phyloP scores from a whole-genome alignment of 2,797 vertebrate species.

The Chaenodraco wilsoni region DNA sequence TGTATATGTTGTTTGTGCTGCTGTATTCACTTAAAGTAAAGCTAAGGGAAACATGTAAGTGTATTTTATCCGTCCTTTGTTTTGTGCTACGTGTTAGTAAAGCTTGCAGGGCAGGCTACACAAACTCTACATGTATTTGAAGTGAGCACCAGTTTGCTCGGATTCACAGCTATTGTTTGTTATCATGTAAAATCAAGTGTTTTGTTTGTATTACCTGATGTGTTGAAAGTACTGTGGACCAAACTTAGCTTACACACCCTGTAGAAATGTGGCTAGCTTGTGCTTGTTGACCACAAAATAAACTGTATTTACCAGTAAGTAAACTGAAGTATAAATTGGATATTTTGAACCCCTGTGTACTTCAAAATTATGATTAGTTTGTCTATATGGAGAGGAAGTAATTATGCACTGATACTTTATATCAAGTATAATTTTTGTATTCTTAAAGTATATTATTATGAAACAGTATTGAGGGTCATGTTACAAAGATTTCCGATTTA shows the following conservation, averaged over 20 bases:
- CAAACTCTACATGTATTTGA: constrained; percentile 49
- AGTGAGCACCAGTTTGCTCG: constrained; percentile 44
- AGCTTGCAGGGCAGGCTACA: constrained; percentile 76
- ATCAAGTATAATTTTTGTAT: constrained; percentile 77
- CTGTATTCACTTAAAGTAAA: constrained; percentile 63
- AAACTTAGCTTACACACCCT: constrained; percentile 18
- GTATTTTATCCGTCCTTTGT: constrained; percentile 42
- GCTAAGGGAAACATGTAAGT: constrained; percentile 43
- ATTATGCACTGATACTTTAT: constrained; percentile 87
- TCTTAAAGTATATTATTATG: constrained; percentile 76
- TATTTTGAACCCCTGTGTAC: constrained; percentile 39
- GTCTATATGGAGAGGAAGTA: constrained; percentile 67
- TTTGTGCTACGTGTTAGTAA: constrained; percentile 46
- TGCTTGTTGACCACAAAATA: constrained; percentile 53
- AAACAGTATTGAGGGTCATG: constrained; percentile 57
- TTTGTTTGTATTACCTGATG: constrained; percentile 17
- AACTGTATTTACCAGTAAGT: constrained; percentile 46
- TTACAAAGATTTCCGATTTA: constrained; percentile 45
- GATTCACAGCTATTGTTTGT: constrained; percentile 42
- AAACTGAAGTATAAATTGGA: constrained; percentile 45
- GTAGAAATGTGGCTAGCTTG: constrained; percentile 32
- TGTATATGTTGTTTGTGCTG: constrained; percentile 69
- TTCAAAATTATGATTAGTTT: constrained; percentile 61
- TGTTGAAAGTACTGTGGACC: constrained; percentile 23
- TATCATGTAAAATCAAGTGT: constrained; percentile 19